A percentile compares a stretch with the other conserved stretches of the same genome.
These are phyloP conservation scores for Drosophila subsilvestris DNA, from an alignment of 2,888 invertebrate genomes.

Conservation along the genomic window DNA sequence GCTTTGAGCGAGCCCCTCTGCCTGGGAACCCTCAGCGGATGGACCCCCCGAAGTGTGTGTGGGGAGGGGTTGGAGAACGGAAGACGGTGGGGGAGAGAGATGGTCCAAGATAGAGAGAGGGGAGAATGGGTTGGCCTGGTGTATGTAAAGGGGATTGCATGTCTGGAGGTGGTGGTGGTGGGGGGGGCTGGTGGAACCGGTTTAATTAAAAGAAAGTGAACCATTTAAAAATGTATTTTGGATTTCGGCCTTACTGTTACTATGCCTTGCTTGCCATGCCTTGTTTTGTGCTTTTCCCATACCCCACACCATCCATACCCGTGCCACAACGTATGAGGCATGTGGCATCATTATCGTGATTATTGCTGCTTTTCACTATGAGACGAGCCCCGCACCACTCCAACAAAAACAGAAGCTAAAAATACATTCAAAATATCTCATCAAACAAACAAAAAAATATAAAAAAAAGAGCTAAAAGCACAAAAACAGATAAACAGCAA, in stretches of 20 bases:
- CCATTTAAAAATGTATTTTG: constrained; percentile 63
- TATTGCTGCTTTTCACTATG: constrained; percentile 37
- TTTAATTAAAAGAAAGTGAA: constrained; percentile 79
- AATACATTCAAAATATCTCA: constrained; percentile 25
- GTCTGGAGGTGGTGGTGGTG: neutral
- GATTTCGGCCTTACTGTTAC: constrained; percentile 26
- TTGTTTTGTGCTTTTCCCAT: constrained; percentile 28
- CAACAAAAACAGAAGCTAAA: constrained; percentile 23
- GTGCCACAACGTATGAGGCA: neutral
- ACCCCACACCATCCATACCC: neutral
- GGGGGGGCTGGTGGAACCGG: constrained; percentile 57
- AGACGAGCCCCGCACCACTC: neutral
- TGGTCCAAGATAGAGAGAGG: neutral
- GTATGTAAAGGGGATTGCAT: neutral
- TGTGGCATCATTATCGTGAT: constrained; percentile 50
- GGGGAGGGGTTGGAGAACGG: too few species aligned
- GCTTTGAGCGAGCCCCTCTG: constrained; percentile 16
- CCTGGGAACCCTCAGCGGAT: neutral
- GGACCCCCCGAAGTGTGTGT: neutral
- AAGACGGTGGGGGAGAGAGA: neutral
- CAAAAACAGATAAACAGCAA: constrained; percentile 12
- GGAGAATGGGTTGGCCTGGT: constrained; percentile 7
- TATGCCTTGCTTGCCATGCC: constrained; percentile 5
- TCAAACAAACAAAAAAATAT: constrained; percentile 1
- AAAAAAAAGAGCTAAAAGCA: constrained; percentile 6